These are phyloP conservation scores for Megamerina dolium DNA, from an alignment of 2,888 invertebrate genomes.

Conservation along the genomic window DNA sequence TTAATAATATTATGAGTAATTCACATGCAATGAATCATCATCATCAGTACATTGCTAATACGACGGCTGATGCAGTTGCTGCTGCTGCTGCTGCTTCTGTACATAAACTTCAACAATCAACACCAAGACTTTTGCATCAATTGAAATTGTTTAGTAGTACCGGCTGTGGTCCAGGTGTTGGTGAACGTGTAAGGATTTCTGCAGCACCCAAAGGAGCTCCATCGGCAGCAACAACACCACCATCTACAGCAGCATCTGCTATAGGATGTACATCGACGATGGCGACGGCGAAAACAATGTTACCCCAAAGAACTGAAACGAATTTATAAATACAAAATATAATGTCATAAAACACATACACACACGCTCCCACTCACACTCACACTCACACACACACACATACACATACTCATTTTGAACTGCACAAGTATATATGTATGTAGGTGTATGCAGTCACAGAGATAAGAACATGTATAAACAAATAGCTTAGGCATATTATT, in stretches of 20 bases:
- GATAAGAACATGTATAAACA: too few species aligned
- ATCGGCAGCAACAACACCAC: not conserved
- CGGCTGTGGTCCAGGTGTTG: slow-evolving; percentile 35
- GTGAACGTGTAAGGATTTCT: slow-evolving; percentile 33
- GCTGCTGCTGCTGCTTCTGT: not conserved
- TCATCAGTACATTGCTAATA: too few species aligned
- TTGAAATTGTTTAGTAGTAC: slow-evolving; percentile 27
- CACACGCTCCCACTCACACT: too few species aligned
- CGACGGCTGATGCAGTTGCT: not conserved
- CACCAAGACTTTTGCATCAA: slow-evolving; percentile 24
- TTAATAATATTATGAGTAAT: slow-evolving; percentile 11
- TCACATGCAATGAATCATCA: slow-evolving; percentile 2
- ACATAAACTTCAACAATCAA: not conserved
- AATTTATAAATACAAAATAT: slow-evolving; percentile 41
- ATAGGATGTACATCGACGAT: slow-evolving; percentile 19
- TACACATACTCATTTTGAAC: too few species aligned
- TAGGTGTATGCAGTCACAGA: too few species aligned
- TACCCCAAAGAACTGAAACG: slow-evolving; percentile 49
- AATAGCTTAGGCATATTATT: too few species aligned
- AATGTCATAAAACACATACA: too few species aligned
- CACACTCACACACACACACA: slow-evolving; percentile 1
- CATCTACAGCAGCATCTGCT: slow-evolving; percentile 2
- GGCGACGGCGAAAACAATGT: slow-evolving; percentile 18
- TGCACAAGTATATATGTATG: too few species aligned
- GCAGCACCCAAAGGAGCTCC: slow-evolving; percentile 6